These are phyloP conservation scores for Eublepharis macularius DNA, from an alignment of 2,113 vertebrate genomes.

Conservation along the genomic window DNA sequence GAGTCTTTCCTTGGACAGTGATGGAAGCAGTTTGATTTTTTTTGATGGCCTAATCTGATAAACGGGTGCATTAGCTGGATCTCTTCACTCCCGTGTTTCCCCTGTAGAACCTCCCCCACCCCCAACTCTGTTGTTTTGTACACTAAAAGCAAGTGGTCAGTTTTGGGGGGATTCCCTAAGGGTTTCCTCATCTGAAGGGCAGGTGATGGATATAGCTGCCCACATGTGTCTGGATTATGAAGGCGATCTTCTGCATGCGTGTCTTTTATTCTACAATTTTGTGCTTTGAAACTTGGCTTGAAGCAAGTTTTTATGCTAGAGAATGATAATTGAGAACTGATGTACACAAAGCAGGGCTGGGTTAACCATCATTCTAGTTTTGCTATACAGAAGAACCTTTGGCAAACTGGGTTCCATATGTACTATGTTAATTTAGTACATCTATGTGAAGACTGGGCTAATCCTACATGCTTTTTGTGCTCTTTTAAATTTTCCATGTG, in stretches of 20 bases:
- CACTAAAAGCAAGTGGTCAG: neutral
- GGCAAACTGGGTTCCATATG: conserved; percentile 33
- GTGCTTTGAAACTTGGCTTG: neutral
- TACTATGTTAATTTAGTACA: neutral
- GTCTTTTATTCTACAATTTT: neutral
- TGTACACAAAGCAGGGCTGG: neutral
- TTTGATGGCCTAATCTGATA: conserved; percentile 68
- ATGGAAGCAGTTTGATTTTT: conserved; percentile 65
- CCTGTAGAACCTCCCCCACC: neutral
- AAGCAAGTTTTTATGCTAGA: neutral
- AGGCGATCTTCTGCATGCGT: neutral
- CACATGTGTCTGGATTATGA: neutral
- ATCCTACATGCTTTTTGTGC: neutral
- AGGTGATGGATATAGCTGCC: neutral
- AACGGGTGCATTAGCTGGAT: conserved; percentile 51
- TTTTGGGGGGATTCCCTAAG: neutral
- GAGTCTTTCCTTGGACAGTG: conserved; percentile 58
- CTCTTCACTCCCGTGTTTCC: neutral
- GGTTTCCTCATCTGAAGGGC: neutral
- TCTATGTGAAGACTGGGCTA: neutral
- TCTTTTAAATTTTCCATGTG: neutral
- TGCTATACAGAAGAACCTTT: conserved; percentile 12
- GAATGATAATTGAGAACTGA: neutral
- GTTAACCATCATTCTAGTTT: neutral
- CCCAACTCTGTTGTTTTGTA: neutral